Evolutionary conservation across 2,888 invertebrate species (phyloP), one percentile per base, ranked within the genome.

Genomic region (Caradrina clavipalpis): DNA sequence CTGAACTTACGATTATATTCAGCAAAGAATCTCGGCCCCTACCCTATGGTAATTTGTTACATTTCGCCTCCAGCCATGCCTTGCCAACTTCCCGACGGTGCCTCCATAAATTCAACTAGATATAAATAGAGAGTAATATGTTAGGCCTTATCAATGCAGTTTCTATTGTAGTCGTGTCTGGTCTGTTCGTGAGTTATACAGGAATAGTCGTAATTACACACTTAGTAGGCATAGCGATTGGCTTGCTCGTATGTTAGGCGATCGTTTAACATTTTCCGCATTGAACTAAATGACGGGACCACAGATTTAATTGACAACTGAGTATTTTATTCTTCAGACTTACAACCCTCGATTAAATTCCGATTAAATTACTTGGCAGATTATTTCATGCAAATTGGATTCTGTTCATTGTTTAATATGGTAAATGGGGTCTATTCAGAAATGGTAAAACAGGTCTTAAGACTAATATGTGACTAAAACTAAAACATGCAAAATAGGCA

Each of bases 1-100:
- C 87, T 86, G 82, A 84, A 90, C 88, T 89, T 89, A 90, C 86
- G 89, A 87, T 90, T 88, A 90, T 88, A 89, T 88, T 87, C 88
- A 82, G 78, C 81, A 82, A 87, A 88, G 88, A 89, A 90, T 90
- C 87, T 87, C 84, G 81, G 81, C 78, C 66, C 53, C 73, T 75
- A 62, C 72, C 59, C 62, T 75, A 83, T 78, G 83, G 81, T 83
- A 89, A 88, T 88, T 88, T 88, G 85, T 87, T 86, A 81, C 75
- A 75, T 83, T 75, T 77, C 65, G 76, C 83, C 84, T 81, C 60
- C 73, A 76, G 83, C 80, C 84, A 76, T 66, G 74, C 69, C 77
- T 70, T 65, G 81, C 74, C 73, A 78, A 70, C 74, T 80, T 68
- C 73, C 72, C 72, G 81, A 73, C 69, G 58, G 22, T 78, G 63